Evolutionary conservation across 1,140 invertebrate species (phyloP).

Genomic region (Papilio dardanus): DNA sequence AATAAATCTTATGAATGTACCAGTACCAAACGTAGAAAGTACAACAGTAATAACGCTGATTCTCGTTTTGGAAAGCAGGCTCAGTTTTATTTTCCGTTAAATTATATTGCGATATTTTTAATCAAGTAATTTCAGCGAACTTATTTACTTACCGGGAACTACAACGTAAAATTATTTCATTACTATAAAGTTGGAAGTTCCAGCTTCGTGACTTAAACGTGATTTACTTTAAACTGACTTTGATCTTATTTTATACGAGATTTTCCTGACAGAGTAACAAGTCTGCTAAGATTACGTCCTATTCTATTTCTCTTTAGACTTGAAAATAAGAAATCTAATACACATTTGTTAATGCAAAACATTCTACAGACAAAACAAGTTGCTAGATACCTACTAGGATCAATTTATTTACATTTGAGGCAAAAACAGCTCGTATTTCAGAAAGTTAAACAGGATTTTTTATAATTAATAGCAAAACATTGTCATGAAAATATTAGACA

Average conservation of each 20-base stretch:
- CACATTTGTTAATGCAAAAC: background rate
- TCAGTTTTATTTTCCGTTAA: too few relatives aligned
- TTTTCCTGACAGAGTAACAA: conserved; percentile 10
- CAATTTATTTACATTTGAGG: too few relatives aligned
- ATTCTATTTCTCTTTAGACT: background rate
- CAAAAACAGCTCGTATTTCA: background rate
- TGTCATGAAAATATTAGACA: background rate
- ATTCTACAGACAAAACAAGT: background rate
- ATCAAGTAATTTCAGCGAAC: background rate
- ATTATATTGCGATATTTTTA: too few relatives aligned
- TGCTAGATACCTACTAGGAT: too few relatives aligned
- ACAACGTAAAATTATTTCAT: background rate
- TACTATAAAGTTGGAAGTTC: conserved; percentile 24
- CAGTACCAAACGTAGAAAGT: too few relatives aligned
- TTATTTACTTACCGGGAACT: background rate
- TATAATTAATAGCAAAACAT: too few relatives aligned
- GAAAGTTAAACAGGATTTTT: background rate
- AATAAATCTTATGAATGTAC: too few relatives aligned
- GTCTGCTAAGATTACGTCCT: background rate
- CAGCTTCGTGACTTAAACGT: conserved; percentile 22
- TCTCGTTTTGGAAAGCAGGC: too few relatives aligned
- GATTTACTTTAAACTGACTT: conserved; percentile 30
- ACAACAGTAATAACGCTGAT: too few relatives aligned
- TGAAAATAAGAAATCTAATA: conserved; percentile 1
- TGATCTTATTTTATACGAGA: conserved; percentile 28